Evolutionary conservation across 2,113 vertebrate genomes (phyloP), one percentile per base, ranked within the genome.

Genomic region (Alouatta palliata): DNA sequence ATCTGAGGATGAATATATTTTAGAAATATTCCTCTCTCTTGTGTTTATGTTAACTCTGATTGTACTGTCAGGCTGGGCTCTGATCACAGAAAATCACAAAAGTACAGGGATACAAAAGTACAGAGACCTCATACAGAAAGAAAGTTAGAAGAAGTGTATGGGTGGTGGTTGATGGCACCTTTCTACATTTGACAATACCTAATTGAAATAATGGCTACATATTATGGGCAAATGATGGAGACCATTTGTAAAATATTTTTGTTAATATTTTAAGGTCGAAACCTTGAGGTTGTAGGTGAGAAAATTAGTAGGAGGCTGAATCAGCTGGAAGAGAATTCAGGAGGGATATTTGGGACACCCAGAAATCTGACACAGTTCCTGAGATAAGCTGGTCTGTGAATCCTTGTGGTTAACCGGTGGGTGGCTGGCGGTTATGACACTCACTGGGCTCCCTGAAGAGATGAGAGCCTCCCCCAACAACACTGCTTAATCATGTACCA

Each of bases 131-230:
- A 45, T 52, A 0, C 68, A 96, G n/a, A 68, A n/a, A 81, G 70
- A 85, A 87, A 76, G 49, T 52, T 92, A 32, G 13, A 87, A 32
- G 30, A 49, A 58, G 13, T 83, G 7, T 75, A 13, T n/a, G 40
- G 12, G 61, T 73, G 47, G 90, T 23, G n/a, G 37, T 23, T 64
- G 81, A 56, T 68, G 45, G 85, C 23, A 56, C 56, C 25, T 91
- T 37, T 56, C 40, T 86, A 86, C 12, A 75, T 80, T 9, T 88
- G 77, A 92, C 54, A 88, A 96, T 85, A 96, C 35, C 16, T 96
- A 96, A 96, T 61, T 95, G 80, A 90, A 97, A 97, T 96, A 95
- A 96, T 95, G 61, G 94, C 49, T 92, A 76, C 20, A 37, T n/a
- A 81, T 82, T 68, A 96, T 4, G 40, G 45, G 40, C 66, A 92